Evolutionary conservation across 2,113 vertebrate genomes (phyloP), one percentile per base, ranked within the genome.

Genomic region (Sterna hirundo): DNA sequence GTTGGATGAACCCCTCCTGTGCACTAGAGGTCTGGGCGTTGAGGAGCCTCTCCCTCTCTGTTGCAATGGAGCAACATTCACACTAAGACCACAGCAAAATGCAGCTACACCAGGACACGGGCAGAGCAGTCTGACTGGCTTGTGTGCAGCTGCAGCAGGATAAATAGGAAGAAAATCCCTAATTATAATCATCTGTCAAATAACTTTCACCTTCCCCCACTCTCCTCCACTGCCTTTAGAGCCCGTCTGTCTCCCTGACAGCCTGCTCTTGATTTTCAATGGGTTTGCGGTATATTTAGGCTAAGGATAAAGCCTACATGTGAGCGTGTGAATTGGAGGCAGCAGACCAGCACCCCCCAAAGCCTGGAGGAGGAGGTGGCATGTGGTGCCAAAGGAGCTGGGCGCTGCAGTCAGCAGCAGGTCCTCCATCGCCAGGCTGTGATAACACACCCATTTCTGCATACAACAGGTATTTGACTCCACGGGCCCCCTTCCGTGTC

Each of bases 361-460:
- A 80, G 62, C 15, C 75, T 22, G 62, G 29, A 65, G 58, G 11
- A 65, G 54, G 66, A 77, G 61, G 57, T 9, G 78, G 13, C 19
- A 14, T 1, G 32, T 32, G 15, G 51, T 36, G 16, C 57, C 27
- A 25, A 1, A 74, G 54, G 44, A 81, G 54, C n/a, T 3, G 62
- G 44, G 26, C 30, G 22, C 66, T 23, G 32, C 10, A 4, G 14
- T 38, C 88, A 76, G 71, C 52, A 15, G 11, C 34, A 57, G 16
- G 7, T 57, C 36, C 29, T 19, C 22, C 71, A 7, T 6, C 1
- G 0, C 9, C 17, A 25, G 27, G 30, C 27, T 22, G 40, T 7
- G 61, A 4, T 29, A 44, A 65, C 5, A 1, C 42, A 13, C 1
- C 40, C 23, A 1, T 4, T 5, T 8, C 62, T 19, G 34, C 12